Conservation (phyloP, 2,888 invertebrate species). For the Amblyjoppa proteus region DNA sequence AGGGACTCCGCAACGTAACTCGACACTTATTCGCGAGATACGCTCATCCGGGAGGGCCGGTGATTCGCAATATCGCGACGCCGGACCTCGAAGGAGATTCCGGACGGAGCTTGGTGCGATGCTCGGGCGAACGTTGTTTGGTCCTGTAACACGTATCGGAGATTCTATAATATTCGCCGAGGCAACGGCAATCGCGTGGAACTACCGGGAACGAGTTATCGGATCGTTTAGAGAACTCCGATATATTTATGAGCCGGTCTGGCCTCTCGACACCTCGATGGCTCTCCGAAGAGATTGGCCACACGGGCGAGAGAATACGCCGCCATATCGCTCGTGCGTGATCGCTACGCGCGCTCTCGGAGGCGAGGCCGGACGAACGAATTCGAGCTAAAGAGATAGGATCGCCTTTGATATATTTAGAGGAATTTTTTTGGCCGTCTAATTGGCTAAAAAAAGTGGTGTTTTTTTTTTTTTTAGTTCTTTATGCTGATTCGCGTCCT, state of each 20-base stretch:
- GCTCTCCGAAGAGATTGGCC: conserved; percentile 48
- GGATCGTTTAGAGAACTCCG: conserved; percentile 46
- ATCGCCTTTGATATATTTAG: conserved; percentile 62
- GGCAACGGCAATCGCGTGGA: conserved; percentile 22
- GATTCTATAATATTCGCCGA: conserved; percentile 50
- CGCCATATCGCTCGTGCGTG: conserved; percentile 32
- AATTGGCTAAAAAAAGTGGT: conserved; percentile 51
- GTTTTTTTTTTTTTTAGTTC: not conserved
- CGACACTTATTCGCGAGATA: conserved; percentile 13
- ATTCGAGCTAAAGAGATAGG: conserved; percentile 60
- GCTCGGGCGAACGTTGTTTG: conserved; percentile 32
- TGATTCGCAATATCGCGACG: not conserved
- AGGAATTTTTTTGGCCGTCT: conserved; percentile 28
- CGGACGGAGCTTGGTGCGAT: not conserved
- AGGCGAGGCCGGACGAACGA: conserved; percentile 39
- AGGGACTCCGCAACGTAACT: conserved; percentile 13
- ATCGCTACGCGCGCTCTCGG: conserved; percentile 49
- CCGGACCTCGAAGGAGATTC: not conserved
- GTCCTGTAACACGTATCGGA: conserved; percentile 16
- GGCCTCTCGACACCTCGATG: conserved; percentile 52
- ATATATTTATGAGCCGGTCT: conserved; percentile 1
- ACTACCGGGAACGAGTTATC: conserved; percentile 51
- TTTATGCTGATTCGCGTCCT: not conserved
- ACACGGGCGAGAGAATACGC: conserved; percentile 33
- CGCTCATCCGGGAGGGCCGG: not conserved